These are phyloP conservation scores for Stylophora pistillata DNA, from an alignment of 64 coral and sea anemone genomes.

Conservation along the genomic window DNA sequence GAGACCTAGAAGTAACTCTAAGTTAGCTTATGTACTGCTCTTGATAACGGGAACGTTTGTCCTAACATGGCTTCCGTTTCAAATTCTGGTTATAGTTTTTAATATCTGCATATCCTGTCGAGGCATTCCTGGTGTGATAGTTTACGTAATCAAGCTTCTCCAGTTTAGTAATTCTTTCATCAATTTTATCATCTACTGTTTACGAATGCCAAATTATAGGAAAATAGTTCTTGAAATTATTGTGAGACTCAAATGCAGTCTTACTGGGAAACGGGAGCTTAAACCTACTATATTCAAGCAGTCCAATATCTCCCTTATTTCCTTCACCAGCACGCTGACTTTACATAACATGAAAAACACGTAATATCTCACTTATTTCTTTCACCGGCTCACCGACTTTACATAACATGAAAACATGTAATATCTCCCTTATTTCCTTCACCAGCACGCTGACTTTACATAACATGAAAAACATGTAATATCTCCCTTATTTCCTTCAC, in stretches of 20 bases:
- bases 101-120: background rate
- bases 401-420: too few relatives aligned
- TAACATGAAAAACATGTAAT: too few relatives aligned
- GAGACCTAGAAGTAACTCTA: background rate
- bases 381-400: too few relatives aligned
- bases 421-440: too few relatives aligned
- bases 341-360: background rate
- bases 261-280: background rate
- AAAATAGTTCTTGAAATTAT: conserved; percentile 1
- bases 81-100: background rate
- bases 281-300: background rate
- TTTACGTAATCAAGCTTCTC: conserved; percentile 13
- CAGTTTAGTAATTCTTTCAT: conserved; percentile 53
- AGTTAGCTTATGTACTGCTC: background rate
- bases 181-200: conserved; percentile 36
- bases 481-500: too few relatives aligned
- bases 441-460: too few relatives aligned
- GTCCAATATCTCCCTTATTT: background rate
- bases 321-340: background rate
- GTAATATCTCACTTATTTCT: too few relatives aligned
- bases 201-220: conserved; percentile 30
- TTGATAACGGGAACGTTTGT: conserved; percentile 22
- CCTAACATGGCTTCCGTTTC: conserved; percentile 51
- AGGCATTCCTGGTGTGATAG: background rate
- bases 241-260: background rate